Conservation (phyloP, 2,113 vertebrate species). For the Bufo bufo region DNA sequence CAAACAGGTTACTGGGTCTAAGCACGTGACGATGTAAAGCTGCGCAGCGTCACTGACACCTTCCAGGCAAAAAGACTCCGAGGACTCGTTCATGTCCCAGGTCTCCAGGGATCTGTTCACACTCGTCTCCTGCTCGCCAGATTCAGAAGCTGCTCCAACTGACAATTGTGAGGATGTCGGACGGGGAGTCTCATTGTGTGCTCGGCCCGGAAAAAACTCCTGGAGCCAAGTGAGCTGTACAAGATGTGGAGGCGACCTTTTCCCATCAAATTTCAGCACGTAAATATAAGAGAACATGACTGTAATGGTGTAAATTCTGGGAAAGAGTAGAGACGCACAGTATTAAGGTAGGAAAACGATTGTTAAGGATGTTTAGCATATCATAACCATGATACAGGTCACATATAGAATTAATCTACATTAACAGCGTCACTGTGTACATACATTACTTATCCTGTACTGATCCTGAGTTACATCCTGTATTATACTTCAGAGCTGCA, state of each 20-base stretch:
- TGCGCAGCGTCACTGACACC: constrained; percentile 59
- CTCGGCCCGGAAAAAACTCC: neutral
- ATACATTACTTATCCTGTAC: neutral
- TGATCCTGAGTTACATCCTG: no score
- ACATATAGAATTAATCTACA: no score
- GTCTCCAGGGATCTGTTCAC: neutral
- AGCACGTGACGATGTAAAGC: constrained; percentile 46
- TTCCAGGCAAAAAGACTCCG: constrained; percentile 61
- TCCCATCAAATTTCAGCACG: neutral
- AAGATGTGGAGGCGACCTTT: neutral
- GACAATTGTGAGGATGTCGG: neutral
- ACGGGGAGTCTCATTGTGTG: neutral
- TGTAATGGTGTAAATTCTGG: neutral
- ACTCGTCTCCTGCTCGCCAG: neutral
- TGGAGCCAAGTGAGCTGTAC: constrained; percentile 1
- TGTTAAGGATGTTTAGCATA: neutral
- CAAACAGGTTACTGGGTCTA: constrained; percentile 65
- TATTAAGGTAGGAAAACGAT: neutral
- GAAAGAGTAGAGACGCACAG: neutral
- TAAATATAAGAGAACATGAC: neutral
- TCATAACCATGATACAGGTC: no score
- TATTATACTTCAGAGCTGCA: no score
- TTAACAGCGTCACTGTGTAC: no score
- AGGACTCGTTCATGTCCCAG: constrained; percentile 59
- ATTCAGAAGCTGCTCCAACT: neutral